Evolutionary conservation across 1,140 invertebrate species (phyloP).

Genomic region (Trichonephila inaurata): DNA sequence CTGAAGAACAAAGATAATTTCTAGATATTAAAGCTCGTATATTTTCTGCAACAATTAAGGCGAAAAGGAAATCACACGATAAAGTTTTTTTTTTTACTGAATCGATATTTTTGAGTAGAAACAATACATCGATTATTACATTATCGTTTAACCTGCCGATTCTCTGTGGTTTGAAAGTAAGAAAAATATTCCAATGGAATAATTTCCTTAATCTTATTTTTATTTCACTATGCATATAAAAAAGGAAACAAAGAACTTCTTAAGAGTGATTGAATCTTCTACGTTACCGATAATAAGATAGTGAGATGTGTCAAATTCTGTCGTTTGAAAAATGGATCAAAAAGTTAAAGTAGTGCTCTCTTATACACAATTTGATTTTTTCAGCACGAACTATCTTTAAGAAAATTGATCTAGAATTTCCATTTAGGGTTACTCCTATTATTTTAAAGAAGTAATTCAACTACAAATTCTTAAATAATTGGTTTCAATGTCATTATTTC

Average conservation of each 20-base stretch:
- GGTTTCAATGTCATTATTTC: neutral
- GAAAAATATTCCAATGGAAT: slow-evolving; percentile 30
- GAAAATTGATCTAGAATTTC: slow-evolving; percentile 21
- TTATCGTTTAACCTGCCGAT: slow-evolving; percentile 30
- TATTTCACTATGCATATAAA: neutral
- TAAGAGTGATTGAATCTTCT: slow-evolving; percentile 49
- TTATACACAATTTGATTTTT: slow-evolving; percentile 11
- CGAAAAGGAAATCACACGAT: neutral
- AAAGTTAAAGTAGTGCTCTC: slow-evolving; percentile 21
- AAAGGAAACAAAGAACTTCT: slow-evolving; percentile 6
- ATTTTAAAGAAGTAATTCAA: neutral
- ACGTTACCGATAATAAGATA: slow-evolving; percentile 31
- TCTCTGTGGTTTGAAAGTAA: neutral
- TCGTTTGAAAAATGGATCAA: slow-evolving; percentile 44
- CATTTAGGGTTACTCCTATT: neutral
- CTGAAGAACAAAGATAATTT: neutral
- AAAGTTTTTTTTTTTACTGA: neutral
- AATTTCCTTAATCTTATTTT: slow-evolving; percentile 28
- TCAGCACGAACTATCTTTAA: neutral
- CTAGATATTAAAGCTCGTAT: neutral
- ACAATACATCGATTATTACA: slow-evolving; percentile 30
- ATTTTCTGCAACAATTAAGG: neutral
- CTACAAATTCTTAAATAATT: slow-evolving; percentile 7
- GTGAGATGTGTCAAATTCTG: neutral
- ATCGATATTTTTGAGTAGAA: neutral